Base-by-base conservation (phyloP, 2,113 vertebrate genomes). In the Oryzias celebensis region DNA sequence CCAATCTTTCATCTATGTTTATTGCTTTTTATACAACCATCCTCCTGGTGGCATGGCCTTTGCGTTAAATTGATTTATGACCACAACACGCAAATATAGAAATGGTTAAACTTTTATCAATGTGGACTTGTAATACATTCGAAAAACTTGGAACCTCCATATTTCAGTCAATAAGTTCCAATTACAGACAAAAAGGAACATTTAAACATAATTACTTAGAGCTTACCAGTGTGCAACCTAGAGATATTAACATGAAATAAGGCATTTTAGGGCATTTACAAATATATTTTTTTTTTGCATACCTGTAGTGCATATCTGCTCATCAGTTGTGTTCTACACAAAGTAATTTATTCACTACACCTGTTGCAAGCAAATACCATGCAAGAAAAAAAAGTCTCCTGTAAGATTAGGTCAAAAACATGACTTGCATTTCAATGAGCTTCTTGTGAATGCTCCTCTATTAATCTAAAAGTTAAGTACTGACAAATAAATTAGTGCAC, bases 381-480 rank as follows among this genome's bases (percentile, higher is more conserved):
- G 7, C 8, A 36, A 36, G 12, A 36, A 36, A 36, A 73, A 23
- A 45, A 62, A 14, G 5, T 18, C 7, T 49, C n/a, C 52, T 68
- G 4, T n/a, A 58, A 28, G 28, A 54, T 45, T 45, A 53, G 31
- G 42, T 60, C 62, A 73, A 59, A 75, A 72, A 50, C 26, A 5
- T 69, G 10, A 45, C 52, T 55, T 65, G 55, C 24, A 51, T 71
- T 67, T 49, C 44, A 56, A 71, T 78, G 66, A 62, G 52, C 43
- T 57, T 61, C n/a, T 52, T 65, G 24, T 69, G 65, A 53, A 58
- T 66, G 13, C 14, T 41, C 42, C 4, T 23, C n/a, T 50, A 62
- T 83, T 47, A 83, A 73, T 64, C 60, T 61, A 52, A 69, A 79
- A 62, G 45, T 48, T 36, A 84, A 65, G 52, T 55, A 62, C 58